Evolutionary conservation across 2,888 invertebrate species (phyloP).

Genomic region (Steinernema scapterisci): DNA sequence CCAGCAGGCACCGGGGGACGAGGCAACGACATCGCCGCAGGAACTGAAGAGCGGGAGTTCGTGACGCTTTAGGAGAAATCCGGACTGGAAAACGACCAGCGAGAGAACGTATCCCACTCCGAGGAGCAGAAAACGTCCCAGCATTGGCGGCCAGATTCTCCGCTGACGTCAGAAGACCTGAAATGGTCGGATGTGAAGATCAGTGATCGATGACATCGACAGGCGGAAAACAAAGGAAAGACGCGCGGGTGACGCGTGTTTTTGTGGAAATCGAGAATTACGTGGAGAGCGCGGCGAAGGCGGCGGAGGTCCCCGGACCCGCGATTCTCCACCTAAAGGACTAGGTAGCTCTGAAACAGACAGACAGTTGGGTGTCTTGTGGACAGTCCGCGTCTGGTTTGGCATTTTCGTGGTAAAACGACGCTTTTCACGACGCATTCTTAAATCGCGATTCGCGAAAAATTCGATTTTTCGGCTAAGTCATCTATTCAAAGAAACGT

Average conservation of each 20-base stretch:
- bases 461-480: too few species aligned
- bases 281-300: neutral
- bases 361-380: too few species aligned
- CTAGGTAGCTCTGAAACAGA: too few species aligned
- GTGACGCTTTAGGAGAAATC: conserved; percentile 62
- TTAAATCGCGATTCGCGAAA: too few species aligned
- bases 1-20: conserved; percentile 67
- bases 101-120: conserved; percentile 41
- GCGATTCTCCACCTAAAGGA: too few species aligned
- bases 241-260: neutral
- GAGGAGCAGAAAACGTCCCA: conserved; percentile 31
- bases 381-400: too few species aligned
- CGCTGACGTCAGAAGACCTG: neutral
- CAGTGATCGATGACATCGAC: neutral
- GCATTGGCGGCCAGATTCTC: neutral
- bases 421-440: too few species aligned
- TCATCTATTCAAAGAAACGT: too few species aligned
- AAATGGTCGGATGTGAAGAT: neutral
- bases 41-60: conserved; percentile 43
- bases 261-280: neutral
- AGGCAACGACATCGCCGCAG: conserved; percentile 45
- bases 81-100: conserved; percentile 62
- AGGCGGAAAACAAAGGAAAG: neutral
- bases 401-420: too few species aligned
- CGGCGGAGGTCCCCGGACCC: too few species aligned